Base-by-base conservation (phyloP, 1,140 invertebrate genomes). In the Araneus ventricosus region DNA sequence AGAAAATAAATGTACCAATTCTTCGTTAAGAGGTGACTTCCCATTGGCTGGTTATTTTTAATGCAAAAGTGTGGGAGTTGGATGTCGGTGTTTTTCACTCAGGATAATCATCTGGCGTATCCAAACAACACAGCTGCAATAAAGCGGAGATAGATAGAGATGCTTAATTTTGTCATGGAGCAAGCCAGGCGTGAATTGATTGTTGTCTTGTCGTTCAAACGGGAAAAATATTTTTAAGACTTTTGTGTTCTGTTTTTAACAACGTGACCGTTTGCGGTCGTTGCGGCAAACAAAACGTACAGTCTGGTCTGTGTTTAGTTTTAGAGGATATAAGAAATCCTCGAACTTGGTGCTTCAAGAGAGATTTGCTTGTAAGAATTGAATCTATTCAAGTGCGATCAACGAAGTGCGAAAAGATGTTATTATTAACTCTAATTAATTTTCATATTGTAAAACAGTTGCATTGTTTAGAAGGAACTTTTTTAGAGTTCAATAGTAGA, bases 181-280 rank as follows among this genome's bases (percentile, higher is more conserved):
- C n/a, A n/a, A n/a, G 41, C 39, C 88, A 90, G 88, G 88, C n/a
- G 52, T 90, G 88, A 90, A 90, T 3, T 22, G 59, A 88, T 88
- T 88, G 87, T 88, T 70, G 24, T n/a, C n/a, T n/a, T n/a, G n/a
- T 75, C 70, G 17, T 75, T 75, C 34, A 34, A 20, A 34, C 22
- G n/a, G 82, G 27, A 52, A 37, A 59, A 24, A 30, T 52, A n/a
- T n/a, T n/a, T 30, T 67, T 34, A 75, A 75, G 70, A 75, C 70
- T 75, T n/a, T 75, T 75, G 70, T 75, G 34, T 2, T 75, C 70
- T 75, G n/a, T 52, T n/a, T n/a, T 27, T 8, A 27, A 3, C 24
- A 27, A 67, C n/a, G n/a, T n/a, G 24, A 67, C 14, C 27, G 24
- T 67, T 67, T 67, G 24, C 27, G 8, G 27, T 10, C 3, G 63